A percentile compares a stretch with the other conserved stretches of the same genome.
Conservation (phyloP, 1,140 invertebrate species). For the Laupala kohalensis region DNA sequence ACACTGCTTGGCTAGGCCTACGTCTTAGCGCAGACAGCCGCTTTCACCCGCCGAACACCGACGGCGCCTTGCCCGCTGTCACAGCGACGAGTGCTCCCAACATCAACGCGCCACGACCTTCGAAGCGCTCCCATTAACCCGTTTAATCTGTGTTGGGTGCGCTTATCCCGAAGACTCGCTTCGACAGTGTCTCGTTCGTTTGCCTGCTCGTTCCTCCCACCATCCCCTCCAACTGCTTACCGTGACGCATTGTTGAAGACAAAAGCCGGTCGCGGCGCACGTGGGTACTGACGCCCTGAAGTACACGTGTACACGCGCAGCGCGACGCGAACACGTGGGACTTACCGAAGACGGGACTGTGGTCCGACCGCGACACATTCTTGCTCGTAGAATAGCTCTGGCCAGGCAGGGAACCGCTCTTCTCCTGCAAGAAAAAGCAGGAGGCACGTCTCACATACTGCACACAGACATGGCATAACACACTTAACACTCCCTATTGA, state of each 20-base stretch:
- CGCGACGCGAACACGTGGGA: conserved; percentile 14
- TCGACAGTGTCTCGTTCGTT: background rate
- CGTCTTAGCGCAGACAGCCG: no score
- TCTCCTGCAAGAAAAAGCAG: conserved; percentile 54
- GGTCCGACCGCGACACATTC: conserved; percentile 59
- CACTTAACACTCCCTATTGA: background rate
- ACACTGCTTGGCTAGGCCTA: no score
- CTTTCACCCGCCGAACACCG: background rate
- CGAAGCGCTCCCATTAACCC: background rate
- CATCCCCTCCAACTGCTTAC: background rate
- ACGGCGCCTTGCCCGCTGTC: no score
- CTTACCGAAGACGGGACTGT: conserved; percentile 77
- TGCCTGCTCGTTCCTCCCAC: background rate
- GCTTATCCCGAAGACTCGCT: background rate
- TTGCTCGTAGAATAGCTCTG: conserved; percentile 53
- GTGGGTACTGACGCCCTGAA: no score
- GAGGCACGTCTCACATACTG: conserved; percentile 10
- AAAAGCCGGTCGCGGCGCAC: background rate
- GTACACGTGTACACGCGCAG: no score
- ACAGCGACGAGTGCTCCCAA: no score
- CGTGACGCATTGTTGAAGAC: background rate
- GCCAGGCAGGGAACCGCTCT: conserved; percentile 41
- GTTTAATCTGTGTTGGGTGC: background rate
- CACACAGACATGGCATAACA: background rate
- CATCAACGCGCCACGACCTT: background rate